Evolutionary conservation across 1,140 invertebrate species (phyloP).

Genomic region (Aricia agestis): DNA sequence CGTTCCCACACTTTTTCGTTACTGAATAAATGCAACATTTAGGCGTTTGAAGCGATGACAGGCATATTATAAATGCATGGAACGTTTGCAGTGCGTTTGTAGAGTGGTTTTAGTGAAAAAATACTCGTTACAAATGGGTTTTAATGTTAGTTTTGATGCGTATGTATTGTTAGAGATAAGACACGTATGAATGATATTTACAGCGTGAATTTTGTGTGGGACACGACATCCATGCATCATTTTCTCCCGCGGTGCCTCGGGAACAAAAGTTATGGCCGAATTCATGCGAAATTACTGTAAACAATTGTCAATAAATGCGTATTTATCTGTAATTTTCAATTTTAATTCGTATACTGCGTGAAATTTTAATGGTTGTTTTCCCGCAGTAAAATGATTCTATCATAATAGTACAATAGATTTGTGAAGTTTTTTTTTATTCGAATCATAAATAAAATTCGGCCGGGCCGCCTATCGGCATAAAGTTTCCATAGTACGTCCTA

Average conservation of each 20-base stretch:
- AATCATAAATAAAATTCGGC: no score
- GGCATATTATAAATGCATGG: neutral
- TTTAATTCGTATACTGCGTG: no score
- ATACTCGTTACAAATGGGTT: neutral
- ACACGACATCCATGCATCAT: neutral
- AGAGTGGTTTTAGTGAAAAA: neutral
- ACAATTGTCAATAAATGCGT: no score
- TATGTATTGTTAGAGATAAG: constrained; percentile 3
- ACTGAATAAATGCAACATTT: neutral
- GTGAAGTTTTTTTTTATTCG: no score
- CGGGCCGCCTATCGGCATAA: no score
- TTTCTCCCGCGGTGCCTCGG: neutral
- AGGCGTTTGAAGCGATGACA: neutral
- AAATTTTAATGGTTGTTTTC: no score
- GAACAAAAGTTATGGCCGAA: no score
- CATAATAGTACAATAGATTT: no score
- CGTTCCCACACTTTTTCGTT: neutral
- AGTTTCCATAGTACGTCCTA: no score
- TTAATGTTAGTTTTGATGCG: constrained; percentile 1
- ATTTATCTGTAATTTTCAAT: no score
- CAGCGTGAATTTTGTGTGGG: neutral
- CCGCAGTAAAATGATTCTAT: no score
- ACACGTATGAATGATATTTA: neutral
- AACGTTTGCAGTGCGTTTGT: neutral
- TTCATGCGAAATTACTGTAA: no score